A percentile compares a stretch with the other conserved stretches of the same genome.
Evolutionary conservation across 2,113 vertebrate species (phyloP).

Genomic region (Percopsis transmontana): DNA sequence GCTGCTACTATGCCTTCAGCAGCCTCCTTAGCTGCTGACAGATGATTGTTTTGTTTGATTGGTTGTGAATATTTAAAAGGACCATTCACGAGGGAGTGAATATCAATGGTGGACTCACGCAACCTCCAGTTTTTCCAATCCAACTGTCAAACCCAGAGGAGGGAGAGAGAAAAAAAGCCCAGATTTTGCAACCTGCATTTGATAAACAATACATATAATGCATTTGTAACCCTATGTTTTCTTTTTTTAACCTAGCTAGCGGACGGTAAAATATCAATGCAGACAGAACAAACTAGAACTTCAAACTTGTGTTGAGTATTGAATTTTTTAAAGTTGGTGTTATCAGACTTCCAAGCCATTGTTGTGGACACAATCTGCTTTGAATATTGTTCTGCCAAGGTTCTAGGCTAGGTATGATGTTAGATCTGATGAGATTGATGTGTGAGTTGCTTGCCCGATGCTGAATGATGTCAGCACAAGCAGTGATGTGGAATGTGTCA

Average conservation of each 20-base stretch:
- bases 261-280: neutral
- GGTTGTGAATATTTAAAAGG: neutral
- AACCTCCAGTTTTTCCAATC: neutral
- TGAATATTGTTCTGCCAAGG: neutral
- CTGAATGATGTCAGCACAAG: neutral
- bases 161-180: neutral
- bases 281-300: neutral
- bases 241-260: too few species aligned
- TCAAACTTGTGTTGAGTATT: too few species aligned
- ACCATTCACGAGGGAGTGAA: neutral
- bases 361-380: neutral
- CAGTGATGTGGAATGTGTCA: slow-evolving; percentile 4
- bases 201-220: neutral
- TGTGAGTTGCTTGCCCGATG: neutral
- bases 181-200: too few species aligned
- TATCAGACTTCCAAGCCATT: neutral
- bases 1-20: neutral
- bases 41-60: neutral
- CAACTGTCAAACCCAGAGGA: neutral
- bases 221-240: neutral
- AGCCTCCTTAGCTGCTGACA: neutral
- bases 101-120: neutral
- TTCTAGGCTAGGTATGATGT: neutral
- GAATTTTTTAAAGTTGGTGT: neutral
- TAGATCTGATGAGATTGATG: neutral